Base-by-base conservation (phyloP, 1,140 invertebrate genomes). In the Brachionus rotundiformis region DNA sequence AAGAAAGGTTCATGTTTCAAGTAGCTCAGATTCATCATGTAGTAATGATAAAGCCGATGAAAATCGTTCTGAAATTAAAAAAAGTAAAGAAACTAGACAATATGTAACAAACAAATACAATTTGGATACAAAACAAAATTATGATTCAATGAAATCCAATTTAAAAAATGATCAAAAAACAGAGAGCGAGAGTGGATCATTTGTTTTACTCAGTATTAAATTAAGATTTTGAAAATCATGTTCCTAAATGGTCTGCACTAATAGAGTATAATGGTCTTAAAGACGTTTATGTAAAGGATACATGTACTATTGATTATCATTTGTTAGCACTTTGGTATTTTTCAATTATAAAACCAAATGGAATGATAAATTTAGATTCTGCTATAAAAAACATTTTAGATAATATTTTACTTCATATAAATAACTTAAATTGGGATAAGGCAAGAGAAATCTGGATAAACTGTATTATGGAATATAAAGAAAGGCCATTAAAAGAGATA, bases 281-380 rank as follows among this genome's bases (percentile, higher is more conserved):
- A 59, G 25, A 63, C 13, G 25, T 63, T 63, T 63, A 27, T 63
- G 19, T 63, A 23, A 13, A 13, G 29, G 25, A 63, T 63, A 63
- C 59, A 10, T 63, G 59, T 63, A 25, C 59, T 13, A 31, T 63
- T 63, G 59, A 63, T 63, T 63, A 63, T 63, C 25, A 25, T 63
- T 63, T 63, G 29, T 63, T 63, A 25, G 59, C 25, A 13, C 59
- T 63, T 13, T 63, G 59, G 59, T 63, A 13, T 63, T 63, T 13
- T 31, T 27, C 19, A 27, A 63, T 27, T 27, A 25, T 25, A 1
- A 29, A 13, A 13, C 59, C 59, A 27, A 63, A 63, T 63, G 23
- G 25, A 27, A 23, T 63, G 59, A 63, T 27, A 1, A 63, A 13
- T 63, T 27, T 13, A 23, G 29, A 63, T 25, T 27, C 11, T 63